Evolutionary conservation across 1,140 invertebrate species (phyloP), one percentile per base, ranked within the genome.

Genomic region (Pseudoatta argentina): DNA sequence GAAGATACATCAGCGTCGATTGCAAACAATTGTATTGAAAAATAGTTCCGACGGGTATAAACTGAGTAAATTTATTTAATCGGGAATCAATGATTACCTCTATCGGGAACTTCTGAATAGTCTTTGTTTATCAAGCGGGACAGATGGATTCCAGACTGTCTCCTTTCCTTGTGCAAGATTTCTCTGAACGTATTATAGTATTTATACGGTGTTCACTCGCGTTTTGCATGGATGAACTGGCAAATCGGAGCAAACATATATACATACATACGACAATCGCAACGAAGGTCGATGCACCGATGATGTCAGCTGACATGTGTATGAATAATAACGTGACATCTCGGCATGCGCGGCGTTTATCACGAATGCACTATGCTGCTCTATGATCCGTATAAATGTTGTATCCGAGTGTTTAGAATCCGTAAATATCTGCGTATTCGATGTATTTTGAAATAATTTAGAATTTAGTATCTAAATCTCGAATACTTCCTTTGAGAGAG

Each of bases 181-280:
- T 81, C 63, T 81, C 18, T 12, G 48, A 69, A 69, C 3, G 51
- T 57, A 81, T 81, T 69, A 79, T 63, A 48, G 64, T 14, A 30
- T 67, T 79, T 79, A 30, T 67, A 53, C 27, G 48, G 18, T 24
- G 7, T 55, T 67, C 48, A 51, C 7, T 67, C 44, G 44, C 27
- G 63, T 81, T 81, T 81, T 81, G 64, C 77, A 81, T 59, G 77
- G 63, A 69, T 55, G 63, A 79, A 44, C 77, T 67, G 30, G 51
- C 48, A 57, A 69, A 79, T 67, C 44, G 48, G 48, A 79, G 63
- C 76, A 55, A 24, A 79, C 14, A 21, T 21, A 55, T 27, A 66
- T 27, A 66, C n/a, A 4, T 39, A 53, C 8, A 18, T 79, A 79
- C 30, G 30, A 69, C 64, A 81, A 81, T 81, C 44, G 48, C 8